phyloP scores from a whole-genome alignment of 2,113 vertebrate species.

The Clupea harengus region DNA sequence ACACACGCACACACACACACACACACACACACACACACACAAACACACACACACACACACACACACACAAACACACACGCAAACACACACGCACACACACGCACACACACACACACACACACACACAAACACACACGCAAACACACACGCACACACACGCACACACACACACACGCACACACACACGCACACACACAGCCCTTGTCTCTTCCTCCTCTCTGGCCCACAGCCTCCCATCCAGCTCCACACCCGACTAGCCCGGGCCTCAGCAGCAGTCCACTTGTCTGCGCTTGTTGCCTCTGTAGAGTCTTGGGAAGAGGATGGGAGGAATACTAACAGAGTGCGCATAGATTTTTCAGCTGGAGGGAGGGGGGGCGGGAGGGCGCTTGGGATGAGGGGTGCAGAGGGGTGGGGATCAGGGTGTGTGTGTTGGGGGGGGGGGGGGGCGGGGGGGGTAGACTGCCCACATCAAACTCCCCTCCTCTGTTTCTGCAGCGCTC shows the following conservation, averaged over 20 bases:
- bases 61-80: conserved; percentile 3
- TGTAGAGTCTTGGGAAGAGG: conserved; percentile 62
- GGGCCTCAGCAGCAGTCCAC: conserved; percentile 64
- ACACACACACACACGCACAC: background rate
- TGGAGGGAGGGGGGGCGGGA: conserved; percentile 47
- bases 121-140: conserved; percentile 19
- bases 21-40: conserved; percentile 23
- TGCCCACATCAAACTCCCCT: conserved; percentile 74
- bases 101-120: conserved; percentile 15
- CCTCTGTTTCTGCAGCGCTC: conserved; percentile 55
- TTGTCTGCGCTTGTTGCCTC: conserved; percentile 65
- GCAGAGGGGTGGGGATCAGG: conserved; percentile 50
- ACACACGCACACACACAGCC: conserved; percentile 29
- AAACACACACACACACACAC: conserved; percentile 16
- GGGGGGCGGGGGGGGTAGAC: conserved; percentile 55
- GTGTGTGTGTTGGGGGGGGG: conserved; percentile 39
- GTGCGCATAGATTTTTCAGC: conserved; percentile 70
- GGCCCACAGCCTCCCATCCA: conserved; percentile 57
- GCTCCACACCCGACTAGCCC: conserved; percentile 65
- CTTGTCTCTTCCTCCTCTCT: conserved; percentile 63
- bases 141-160: background rate
- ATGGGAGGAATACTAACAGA: conserved; percentile 76
- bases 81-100: background rate
- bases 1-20: background rate
- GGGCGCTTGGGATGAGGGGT: conserved; percentile 25